Base-by-base conservation (phyloP, 2,113 vertebrate genomes). In the Syngnathus floridae region DNA sequence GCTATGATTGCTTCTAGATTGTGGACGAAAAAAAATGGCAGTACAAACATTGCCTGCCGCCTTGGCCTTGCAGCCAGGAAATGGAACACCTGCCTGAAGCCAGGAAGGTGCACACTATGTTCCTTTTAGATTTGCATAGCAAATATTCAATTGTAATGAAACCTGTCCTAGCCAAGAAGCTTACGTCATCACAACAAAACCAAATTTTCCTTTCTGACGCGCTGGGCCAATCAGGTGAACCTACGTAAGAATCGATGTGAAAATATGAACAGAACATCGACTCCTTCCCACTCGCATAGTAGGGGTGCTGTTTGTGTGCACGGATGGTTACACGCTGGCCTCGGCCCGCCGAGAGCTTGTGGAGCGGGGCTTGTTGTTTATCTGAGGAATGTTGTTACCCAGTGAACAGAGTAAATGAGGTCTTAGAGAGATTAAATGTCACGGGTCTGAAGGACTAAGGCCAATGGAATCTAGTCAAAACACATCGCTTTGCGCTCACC, bases 301-400 rank as follows among this genome's bases (percentile, higher is more conserved):
- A 11, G 65, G 36, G 51, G 36, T 69, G 59, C 62, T 46, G 77
- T 46, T 45, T 66, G 70, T 66, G 67, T 66, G 74, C 64, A 31
- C 19, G 60, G 74, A 77, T 76, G 68, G 55, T 37, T 52, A 52
- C 66, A 69, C 1, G 14, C 66, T 63, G 66, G 67, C 70, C 64
- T 55, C 35, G 66, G 69, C 55, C 54, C 22, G 48, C 77, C 67
- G 1, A 45, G 76, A 76, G 70, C 66, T 76, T 38, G 78, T 66
- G 69, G 57, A 62, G 72, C 69, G 62, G 73, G 73, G 78, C 70
- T 74, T 76, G 74, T 78, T 83, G 71, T 83, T 86, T 79, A 82
- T 80, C 78, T 85, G 71, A 82, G 78, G 83, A 85, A 88, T 85
- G 86, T 83, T 86, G 83, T 88, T 85, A 75, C 83, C 80, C 78